Evolutionary conservation across 2,113 vertebrate species (phyloP).

Genomic region (Apodemus sylvaticus): DNA sequence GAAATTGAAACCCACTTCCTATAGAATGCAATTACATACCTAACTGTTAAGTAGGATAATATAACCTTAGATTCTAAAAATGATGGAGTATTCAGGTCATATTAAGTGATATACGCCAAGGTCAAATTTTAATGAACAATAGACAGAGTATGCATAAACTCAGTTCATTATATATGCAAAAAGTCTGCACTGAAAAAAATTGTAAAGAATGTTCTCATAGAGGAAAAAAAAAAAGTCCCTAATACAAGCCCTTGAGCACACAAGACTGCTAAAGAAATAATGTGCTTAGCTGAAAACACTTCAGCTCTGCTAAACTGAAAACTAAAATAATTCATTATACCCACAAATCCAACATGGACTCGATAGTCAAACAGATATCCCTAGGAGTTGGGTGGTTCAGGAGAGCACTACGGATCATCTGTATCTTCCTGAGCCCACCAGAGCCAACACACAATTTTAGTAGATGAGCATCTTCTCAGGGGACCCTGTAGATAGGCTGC

Average conservation of each 20-base stretch:
- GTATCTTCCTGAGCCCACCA: not conserved
- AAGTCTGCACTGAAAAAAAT: constrained; percentile 31
- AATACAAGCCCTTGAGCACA: constrained; percentile 3
- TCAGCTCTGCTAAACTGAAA: constrained; percentile 19
- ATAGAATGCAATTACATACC: constrained; percentile 66
- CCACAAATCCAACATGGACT: not conserved
- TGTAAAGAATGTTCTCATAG: not conserved
- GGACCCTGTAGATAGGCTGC: not conserved
- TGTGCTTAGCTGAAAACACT: constrained; percentile 46
- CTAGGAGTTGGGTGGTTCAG: not conserved
- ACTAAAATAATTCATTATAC: constrained; percentile 3
- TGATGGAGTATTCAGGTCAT: constrained; percentile 56
- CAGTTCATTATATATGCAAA: constrained; percentile 49
- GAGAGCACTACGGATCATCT: not conserved
- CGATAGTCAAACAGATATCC: not conserved
- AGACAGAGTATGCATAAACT: constrained; percentile 31
- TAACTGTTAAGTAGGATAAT: constrained; percentile 58
- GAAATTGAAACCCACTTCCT: constrained; percentile 54
- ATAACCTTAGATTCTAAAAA: constrained; percentile 60
- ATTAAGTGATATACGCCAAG: constrained; percentile 59
- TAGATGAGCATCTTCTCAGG: not conserved
- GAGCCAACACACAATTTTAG: not conserved
- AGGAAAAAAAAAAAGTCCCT: not conserved
- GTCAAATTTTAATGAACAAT: constrained; percentile 60
- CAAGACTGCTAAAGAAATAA: constrained; percentile 37